Evolutionary conservation across 2,888 invertebrate genomes (phyloP).

Genomic region (Drosophila sordidapex): DNA sequence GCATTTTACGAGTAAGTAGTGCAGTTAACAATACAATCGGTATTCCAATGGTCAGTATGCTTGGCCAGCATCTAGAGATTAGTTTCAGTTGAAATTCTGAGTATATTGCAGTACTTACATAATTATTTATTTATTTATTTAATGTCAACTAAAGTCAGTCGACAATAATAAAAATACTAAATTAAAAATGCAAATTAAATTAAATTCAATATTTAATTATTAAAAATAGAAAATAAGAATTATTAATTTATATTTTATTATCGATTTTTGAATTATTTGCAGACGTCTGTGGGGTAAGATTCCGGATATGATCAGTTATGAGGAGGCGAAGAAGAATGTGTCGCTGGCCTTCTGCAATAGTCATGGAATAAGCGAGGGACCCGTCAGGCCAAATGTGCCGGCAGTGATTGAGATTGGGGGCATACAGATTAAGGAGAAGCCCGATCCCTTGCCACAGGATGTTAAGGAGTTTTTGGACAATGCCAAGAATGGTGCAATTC

Average conservation of each 20-base stretch:
- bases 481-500: conserved; percentile 85
- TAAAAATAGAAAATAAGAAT: no score
- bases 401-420: conserved; percentile 83
- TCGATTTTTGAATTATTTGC: neutral
- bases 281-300: conserved; percentile 52
- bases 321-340: conserved; percentile 75
- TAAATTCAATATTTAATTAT: neutral
- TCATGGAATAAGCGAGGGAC: conserved; percentile 82
- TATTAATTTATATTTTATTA: no score
- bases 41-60: neutral
- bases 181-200: neutral
- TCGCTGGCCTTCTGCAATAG: conserved; percentile 80
- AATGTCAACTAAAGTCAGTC: neutral
- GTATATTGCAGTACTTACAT: no score
- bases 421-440: conserved; percentile 81
- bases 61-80: no score
- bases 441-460: conserved; percentile 82
- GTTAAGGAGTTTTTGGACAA: conserved; percentile 82
- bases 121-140: no score
- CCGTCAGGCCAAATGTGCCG: conserved; percentile 81
- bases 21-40: neutral
- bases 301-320: conserved; percentile 64
- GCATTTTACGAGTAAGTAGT: conserved; percentile 69
- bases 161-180: neutral
- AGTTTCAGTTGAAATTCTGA: no score